These are phyloP conservation scores for Setipinna tenuifilis DNA, from an alignment of 2,797 vertebrate genomes.

Conservation along the genomic window DNA sequence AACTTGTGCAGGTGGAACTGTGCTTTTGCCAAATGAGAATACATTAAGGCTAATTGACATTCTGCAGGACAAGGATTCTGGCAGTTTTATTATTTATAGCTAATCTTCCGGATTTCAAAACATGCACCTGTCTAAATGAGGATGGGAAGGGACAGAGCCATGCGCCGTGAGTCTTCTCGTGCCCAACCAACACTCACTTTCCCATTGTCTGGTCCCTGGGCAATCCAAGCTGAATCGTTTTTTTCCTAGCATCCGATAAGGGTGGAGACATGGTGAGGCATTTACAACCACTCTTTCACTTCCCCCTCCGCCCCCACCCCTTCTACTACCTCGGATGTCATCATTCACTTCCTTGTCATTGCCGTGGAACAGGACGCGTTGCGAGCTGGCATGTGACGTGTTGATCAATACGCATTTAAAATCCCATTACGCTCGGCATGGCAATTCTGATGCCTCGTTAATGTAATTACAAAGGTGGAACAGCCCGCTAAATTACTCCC, in stretches of 20 bases:
- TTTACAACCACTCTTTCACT: background rate
- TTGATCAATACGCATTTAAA: slow-evolving; percentile 62
- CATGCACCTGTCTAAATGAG: slow-evolving; percentile 34
- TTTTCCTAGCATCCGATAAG: background rate
- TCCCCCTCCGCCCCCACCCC: background rate
- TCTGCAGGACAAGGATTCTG: slow-evolving; percentile 32
- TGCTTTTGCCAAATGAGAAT: slow-evolving; percentile 45
- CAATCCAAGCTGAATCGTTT: background rate
- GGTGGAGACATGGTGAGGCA: background rate
- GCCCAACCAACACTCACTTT: background rate
- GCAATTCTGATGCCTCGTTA: slow-evolving; percentile 56
- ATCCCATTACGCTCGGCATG: slow-evolving; percentile 54
- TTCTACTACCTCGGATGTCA: slow-evolving; percentile 32
- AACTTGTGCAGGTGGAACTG: slow-evolving; percentile 46
- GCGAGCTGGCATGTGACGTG: slow-evolving; percentile 51
- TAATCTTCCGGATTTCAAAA: slow-evolving; percentile 45
- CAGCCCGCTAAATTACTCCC: slow-evolving; percentile 56
- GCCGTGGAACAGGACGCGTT: slow-evolving; percentile 34
- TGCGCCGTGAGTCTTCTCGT: background rate
- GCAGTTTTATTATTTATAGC: slow-evolving; percentile 42
- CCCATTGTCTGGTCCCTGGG: background rate
- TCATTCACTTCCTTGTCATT: slow-evolving; percentile 45
- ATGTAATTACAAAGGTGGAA: slow-evolving; percentile 57
- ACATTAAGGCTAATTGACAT: slow-evolving; percentile 56
- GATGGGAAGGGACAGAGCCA: background rate